Conservation (phyloP, 2,113 vertebrate genomes). For the Riparia riparia region DNA sequence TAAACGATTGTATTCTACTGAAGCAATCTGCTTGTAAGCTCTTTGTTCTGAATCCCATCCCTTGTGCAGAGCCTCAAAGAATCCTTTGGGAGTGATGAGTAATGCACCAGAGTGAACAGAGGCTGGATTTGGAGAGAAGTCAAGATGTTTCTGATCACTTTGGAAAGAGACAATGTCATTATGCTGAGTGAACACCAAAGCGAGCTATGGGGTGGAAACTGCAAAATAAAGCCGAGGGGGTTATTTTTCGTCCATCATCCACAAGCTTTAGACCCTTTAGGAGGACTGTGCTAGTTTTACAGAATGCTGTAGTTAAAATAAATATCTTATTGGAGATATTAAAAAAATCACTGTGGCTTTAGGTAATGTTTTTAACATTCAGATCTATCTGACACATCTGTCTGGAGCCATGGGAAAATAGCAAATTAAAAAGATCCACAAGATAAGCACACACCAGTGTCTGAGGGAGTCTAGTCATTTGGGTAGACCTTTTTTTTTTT, state of each 20-base stretch:
- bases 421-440: slow-evolving; percentile 68
- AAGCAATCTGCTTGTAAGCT: slow-evolving; percentile 55
- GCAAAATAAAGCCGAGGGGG: background rate
- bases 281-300: background rate
- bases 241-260: background rate
- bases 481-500: slow-evolving; percentile 4
- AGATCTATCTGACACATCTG: slow-evolving; percentile 59
- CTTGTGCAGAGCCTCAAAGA: slow-evolving; percentile 28
- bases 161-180: slow-evolving; percentile 44
- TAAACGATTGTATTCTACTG: slow-evolving; percentile 43
- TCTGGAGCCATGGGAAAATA: slow-evolving; percentile 67
- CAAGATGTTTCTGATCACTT: slow-evolving; percentile 41
- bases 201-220: background rate
- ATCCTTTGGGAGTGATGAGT: slow-evolving; percentile 29
- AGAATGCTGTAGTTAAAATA: background rate
- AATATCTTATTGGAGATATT: slow-evolving; percentile 46
- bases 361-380: slow-evolving; percentile 62
- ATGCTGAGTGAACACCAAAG: background rate
- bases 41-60: slow-evolving; percentile 39
- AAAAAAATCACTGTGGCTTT: slow-evolving; percentile 48
- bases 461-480: slow-evolving; percentile 57
- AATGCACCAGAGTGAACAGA: slow-evolving; percentile 31
- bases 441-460: slow-evolving; percentile 49
- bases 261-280: background rate
- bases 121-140: slow-evolving; percentile 35